These are phyloP conservation scores for Neoniphon sammara DNA, from an alignment of 2,797 vertebrate genomes.

Conservation along the genomic window DNA sequence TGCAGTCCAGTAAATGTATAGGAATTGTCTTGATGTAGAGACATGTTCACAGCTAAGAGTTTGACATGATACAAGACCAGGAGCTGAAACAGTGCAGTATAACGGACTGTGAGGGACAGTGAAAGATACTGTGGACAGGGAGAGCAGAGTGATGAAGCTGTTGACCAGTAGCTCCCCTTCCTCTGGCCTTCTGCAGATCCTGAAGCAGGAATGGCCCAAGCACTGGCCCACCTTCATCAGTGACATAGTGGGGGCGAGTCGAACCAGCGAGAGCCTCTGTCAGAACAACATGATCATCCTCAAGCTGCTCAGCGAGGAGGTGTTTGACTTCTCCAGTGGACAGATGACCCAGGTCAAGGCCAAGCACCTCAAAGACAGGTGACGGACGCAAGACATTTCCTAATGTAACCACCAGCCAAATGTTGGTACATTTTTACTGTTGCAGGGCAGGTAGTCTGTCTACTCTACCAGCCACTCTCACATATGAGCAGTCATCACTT, in stretches of 20 bases:
- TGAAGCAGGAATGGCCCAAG: slow-evolving; percentile 99
- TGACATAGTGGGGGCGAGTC: slow-evolving; percentile 97
- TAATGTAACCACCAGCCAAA: background rate
- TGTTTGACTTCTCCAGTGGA: slow-evolving; percentile 99
- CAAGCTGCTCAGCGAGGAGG: slow-evolving; percentile 97
- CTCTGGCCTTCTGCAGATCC: slow-evolving; percentile 81
- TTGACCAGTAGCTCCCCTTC: background rate
- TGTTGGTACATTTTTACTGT: too few relatives aligned
- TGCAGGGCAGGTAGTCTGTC: too few relatives aligned
- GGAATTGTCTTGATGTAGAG: too few relatives aligned
- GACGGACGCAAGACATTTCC: background rate
- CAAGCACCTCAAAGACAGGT: slow-evolving; percentile 99
- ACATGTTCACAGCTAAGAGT: too few relatives aligned
- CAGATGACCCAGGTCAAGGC: slow-evolving; percentile 99
- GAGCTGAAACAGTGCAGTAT: too few relatives aligned
- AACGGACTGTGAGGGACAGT: too few relatives aligned
- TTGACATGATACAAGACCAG: too few relatives aligned
- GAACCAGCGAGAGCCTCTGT: slow-evolving; percentile 98
- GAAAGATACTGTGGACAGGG: too few relatives aligned
- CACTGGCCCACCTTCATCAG: slow-evolving; percentile 99
- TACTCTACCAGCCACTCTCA: too few relatives aligned
- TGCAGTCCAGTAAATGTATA: too few relatives aligned
- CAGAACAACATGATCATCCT: slow-evolving; percentile 99
- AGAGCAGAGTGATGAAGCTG: too few relatives aligned
- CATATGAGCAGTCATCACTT: too few relatives aligned